Base-by-base conservation (phyloP, 1,140 invertebrate genomes). In the Bursaphelenchus mucronatus region DNA sequence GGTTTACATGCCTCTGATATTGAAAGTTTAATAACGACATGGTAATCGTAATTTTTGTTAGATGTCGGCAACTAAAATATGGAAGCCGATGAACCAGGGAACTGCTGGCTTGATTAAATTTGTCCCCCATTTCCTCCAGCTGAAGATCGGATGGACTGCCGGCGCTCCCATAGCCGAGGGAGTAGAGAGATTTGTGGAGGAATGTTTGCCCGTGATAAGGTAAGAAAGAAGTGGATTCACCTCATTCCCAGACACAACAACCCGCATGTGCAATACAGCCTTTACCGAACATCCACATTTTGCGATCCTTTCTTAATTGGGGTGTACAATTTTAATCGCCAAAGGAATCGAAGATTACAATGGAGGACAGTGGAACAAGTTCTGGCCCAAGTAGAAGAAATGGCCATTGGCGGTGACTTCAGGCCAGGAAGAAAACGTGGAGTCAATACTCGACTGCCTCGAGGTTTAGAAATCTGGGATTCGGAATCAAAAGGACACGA, bases 231-330 rank as follows among this genome's bases (percentile, higher is more conserved):
- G 47, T 57, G 17, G 10, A n/a, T 17, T 8, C 19, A 47, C 54
- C 49, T 17, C 39, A 10, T 40, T 73, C 70, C n/a, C 45, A 81
- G 76, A 43, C 57, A 73, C 52, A 81, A 81, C 61, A 79, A 79
- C 64, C 76, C 77, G 10, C 61, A 74, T 57, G 64, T 79, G 11
- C 58, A 79, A 51, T 81, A 67, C 46, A 55, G 63, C 10, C 57
- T 80, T 2, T 46, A 68, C 13, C 58, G 76, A 44, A 58, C 67
- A 11, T 63, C 74, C 45, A 72, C 67, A 9, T 59, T 64, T 39
- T 79, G 70, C 45, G 77, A 79, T 64, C 77, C 77, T 6, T 81
- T 76, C 49, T 55, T 79, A 40, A 66, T 79, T 41, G 78, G 77
- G 59, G 64, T 70, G 76, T 79, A 51, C 55, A 54, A 52, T 11